Evolutionary conservation across 2,113 vertebrate genomes (phyloP).

Genomic region (Mungos mungo): DNA sequence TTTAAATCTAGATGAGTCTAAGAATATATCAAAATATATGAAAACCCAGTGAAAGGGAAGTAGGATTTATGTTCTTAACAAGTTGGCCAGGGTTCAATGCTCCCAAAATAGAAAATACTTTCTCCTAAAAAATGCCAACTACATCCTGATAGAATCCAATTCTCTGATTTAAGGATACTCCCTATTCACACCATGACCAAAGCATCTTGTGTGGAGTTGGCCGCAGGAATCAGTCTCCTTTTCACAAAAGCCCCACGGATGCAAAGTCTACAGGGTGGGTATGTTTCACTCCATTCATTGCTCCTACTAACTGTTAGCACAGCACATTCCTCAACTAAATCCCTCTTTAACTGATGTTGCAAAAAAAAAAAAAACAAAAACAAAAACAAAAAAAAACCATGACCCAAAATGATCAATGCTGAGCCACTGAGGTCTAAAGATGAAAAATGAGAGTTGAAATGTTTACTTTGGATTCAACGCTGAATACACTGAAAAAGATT

Average conservation of each 20-base stretch:
- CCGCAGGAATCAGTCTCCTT: not conserved
- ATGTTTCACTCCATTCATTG: not conserved
- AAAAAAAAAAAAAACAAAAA: slow-evolving; percentile 6
- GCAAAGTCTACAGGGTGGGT: not conserved
- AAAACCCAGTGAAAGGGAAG: not conserved
- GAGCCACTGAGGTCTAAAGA: not conserved
- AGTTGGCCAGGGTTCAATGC: not conserved
- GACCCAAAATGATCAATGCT: slow-evolving; percentile 25
- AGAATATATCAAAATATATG: not conserved
- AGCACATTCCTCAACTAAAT: slow-evolving; percentile 29
- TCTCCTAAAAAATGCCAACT: not conserved
- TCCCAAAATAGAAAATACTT: not conserved
- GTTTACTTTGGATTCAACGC: slow-evolving; percentile 58
- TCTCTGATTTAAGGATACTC: not conserved
- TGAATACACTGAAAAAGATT: not conserved
- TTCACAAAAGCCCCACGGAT: not conserved
- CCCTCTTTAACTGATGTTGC: not conserved
- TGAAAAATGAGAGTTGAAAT: slow-evolving; percentile 52
- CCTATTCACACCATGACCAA: not conserved
- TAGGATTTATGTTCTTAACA: not conserved
- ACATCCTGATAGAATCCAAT: not conserved
- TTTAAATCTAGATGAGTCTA: not conserved
- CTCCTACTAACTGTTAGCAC: not conserved
- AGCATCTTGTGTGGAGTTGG: not conserved
- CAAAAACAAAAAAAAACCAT: slow-evolving; percentile 19